phyloP scores from a whole-genome alignment of 2,888 invertebrate genomes.

The Scotopteryx bipunctaria region DNA sequence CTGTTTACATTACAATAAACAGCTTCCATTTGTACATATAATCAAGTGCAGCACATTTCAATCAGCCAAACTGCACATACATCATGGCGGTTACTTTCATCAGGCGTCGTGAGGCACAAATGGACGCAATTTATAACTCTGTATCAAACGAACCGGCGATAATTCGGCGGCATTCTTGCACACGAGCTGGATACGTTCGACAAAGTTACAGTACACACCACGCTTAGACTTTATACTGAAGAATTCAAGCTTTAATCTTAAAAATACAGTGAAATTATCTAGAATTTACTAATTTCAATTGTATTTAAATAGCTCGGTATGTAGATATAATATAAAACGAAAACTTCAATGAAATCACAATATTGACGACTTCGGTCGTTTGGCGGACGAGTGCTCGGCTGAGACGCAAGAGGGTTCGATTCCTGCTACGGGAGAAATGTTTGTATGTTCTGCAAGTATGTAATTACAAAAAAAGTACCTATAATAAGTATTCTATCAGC shows the following conservation, averaged over 20 bases:
- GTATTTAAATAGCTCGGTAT: too few species aligned
- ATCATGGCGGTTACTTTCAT: conserved; percentile 36
- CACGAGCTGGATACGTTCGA: conserved; percentile 17
- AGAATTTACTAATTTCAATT: too few species aligned
- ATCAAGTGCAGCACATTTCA: conserved; percentile 33
- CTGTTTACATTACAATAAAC: neutral
- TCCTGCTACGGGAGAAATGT: too few species aligned
- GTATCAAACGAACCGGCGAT: conserved; percentile 59
- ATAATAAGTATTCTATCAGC: too few species aligned
- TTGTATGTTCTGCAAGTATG: too few species aligned
- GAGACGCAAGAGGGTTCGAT: too few species aligned
- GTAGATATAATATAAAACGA: too few species aligned
- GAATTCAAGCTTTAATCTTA: neutral
- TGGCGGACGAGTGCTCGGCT: too few species aligned
- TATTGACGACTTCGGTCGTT: too few species aligned
- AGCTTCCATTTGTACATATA: conserved; percentile 19
- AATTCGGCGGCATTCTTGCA: conserved; percentile 49
- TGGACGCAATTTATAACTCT: conserved; percentile 66
- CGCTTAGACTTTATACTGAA: neutral
- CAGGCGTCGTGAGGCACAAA: conserved; percentile 64
- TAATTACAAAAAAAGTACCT: too few species aligned
- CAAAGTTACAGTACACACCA: conserved; percentile 14
- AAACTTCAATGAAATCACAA: too few species aligned
- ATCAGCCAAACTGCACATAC: conserved; percentile 28
- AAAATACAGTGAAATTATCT: too few species aligned